A percentile compares a stretch with the other conserved stretches of the same genome.
These are phyloP conservation scores for Chaetodon trifasciatus DNA, from an alignment of 2,797 vertebrate species.

Conservation along the genomic window DNA sequence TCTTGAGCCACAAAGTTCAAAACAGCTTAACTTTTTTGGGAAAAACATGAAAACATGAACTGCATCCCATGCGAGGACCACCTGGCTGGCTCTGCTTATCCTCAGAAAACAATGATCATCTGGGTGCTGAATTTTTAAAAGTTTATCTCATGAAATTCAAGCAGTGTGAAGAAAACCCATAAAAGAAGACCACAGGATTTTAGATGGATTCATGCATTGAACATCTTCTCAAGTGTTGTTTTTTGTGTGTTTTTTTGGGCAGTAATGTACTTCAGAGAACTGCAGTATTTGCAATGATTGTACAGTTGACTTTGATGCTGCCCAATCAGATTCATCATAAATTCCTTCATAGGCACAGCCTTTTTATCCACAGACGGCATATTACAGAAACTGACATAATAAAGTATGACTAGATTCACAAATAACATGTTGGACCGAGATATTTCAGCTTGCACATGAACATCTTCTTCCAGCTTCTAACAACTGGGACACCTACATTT, in stretches of 20 bases:
- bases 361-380: not conserved
- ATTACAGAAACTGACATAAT: not conserved
- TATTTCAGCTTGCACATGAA: slow-evolving; percentile 7
- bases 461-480: slow-evolving; percentile 11
- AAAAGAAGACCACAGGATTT: not conserved
- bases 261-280: not conserved
- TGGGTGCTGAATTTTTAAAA: slow-evolving; percentile 13
- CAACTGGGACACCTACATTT: slow-evolving; percentile 39
- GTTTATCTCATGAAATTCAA: not conserved
- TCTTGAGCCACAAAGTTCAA: not conserved
- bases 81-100: not conserved
- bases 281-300: not conserved
- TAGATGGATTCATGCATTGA: not conserved
- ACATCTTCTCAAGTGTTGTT: not conserved
- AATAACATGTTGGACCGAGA: not conserved
- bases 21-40: not conserved
- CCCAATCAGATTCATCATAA: slow-evolving; percentile 2
- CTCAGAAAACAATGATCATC: slow-evolving; percentile 5
- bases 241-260: not conserved
- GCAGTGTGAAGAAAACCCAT: not conserved
- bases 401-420: not conserved
- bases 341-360: not conserved
- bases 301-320: not conserved
- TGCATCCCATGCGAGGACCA: not conserved
- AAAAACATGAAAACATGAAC: not conserved